Evolutionary conservation across 1,140 invertebrate genomes (phyloP), one percentile per base, ranked within the genome.

Genomic region (Brachionus rotundiformis): DNA sequence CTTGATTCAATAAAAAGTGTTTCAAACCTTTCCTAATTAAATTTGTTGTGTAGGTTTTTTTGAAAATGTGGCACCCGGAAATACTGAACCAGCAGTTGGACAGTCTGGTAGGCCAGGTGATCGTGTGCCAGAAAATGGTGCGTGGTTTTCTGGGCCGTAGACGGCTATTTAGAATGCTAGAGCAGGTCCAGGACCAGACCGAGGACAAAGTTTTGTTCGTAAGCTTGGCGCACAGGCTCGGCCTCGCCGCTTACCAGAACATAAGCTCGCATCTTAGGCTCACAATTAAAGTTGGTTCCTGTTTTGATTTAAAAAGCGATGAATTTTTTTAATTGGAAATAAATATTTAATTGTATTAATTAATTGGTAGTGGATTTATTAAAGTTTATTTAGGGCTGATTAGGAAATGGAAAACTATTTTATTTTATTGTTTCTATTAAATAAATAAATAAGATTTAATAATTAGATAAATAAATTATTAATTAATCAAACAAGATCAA

Each of bases 1-100:
- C 63, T 68, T 68, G 63, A 68, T 68, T 68, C 33, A 63, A 63
- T 11, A 63, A 19, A 36, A 33, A 36, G 7, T 68, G 8, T 33
- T n/a, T n/a, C n/a, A n/a, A 36, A 33, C 11, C 10, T 33, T 33
- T 68, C 16, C 3, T 36, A 68, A 68, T 68, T 68, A n/a, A n/a
- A 16, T 33, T 68, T 63, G 13, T 47, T 47, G 7, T 81, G 23
- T 33, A 81, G 79, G 54, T 81, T 16, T 81, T 81, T 81, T 49
- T 81, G 36, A 81, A 81, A 81, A 63, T 68, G 47, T 63, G 54
- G 54, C 79, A 81, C 63, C 54, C 54, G 19, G 79, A 81, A 65
- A 65, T 65, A 23, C 39, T 81, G 23, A 81, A 81, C 41, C 59
- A 81, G 41, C 54, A 81, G 29, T 33, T 63, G 10, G 79, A 81